Conservation (phyloP, 2,888 invertebrate species). For the Tricholauxania praeusta region DNA sequence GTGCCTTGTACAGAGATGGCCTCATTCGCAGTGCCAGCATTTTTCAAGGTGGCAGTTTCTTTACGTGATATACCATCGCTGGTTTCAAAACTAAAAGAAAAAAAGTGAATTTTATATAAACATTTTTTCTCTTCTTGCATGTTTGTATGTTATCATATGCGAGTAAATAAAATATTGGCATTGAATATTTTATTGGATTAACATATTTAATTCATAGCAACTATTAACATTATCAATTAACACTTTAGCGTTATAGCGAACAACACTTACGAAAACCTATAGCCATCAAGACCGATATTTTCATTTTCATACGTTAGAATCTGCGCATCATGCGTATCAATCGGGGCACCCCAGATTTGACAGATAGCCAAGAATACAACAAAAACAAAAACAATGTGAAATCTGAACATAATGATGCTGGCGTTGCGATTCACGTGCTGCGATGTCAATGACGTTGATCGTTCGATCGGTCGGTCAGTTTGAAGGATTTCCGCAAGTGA, state of each 20-base stretch:
- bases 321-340: slow-evolving; percentile 69
- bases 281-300: slow-evolving; percentile 61
- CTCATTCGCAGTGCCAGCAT: slow-evolving; percentile 67
- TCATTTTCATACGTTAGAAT: slow-evolving; percentile 73
- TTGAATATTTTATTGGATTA: no score
- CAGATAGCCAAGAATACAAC: slow-evolving; percentile 29
- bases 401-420: slow-evolving; percentile 7
- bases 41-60: slow-evolving; percentile 67
- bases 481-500: slow-evolving; percentile 27
- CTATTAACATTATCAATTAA: no score
- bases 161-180: no score
- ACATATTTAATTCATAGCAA: no score
- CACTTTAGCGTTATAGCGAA: no score
- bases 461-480: slow-evolving; percentile 1
- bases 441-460: neutral
- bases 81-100: slow-evolving; percentile 61
- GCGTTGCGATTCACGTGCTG: neutral
- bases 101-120: neutral
- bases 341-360: slow-evolving; percentile 52
- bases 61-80: slow-evolving; percentile 68
- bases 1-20: slow-evolving; percentile 67
- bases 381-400: slow-evolving; percentile 34
- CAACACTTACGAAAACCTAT: slow-evolving; percentile 57
- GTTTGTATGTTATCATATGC: neutral
- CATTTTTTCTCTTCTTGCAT: neutral